Evolutionary conservation across 2,888 invertebrate species (phyloP), one percentile per base, ranked within the genome.

Genomic region (Vanessa cardui): DNA sequence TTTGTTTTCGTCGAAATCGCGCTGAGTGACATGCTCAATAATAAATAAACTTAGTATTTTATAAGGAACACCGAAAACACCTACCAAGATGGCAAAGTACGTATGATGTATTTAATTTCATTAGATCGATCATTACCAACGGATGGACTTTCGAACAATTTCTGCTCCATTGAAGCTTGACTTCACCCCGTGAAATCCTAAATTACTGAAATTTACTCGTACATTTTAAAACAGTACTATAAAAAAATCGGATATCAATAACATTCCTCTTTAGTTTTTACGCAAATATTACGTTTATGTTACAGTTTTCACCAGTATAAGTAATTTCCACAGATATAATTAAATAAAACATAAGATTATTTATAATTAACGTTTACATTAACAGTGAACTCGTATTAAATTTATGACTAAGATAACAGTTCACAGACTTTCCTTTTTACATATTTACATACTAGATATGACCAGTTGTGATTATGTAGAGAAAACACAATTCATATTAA

Each of bases 21-120:
- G 56, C 49, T 50, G 39, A 63, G 66, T 77, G 76, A 73, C 72
- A 87, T 87, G 87, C 74, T 80, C 68, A 82, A 73, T 83, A 75
- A 67, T 72, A 70, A 49, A 66, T 66, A 54, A 68, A 59, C 18
- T 56, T 18, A 8, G 18, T 56, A 39, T 18, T 39, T 20, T 56
- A 70, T 58, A 56, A 58, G 49, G 46, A 62, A 4, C 45, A n/a
- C 39, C 26, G 31, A 62, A 62, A 75, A 72, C 73, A 71, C 49
- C 62, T 45, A 70, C 71, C 81, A 89, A 86, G 80, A 91, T 91
- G 91, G 89, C 91, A 78, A 91, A 91, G 91, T 91, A 77, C 88
- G 90, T 88, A 52, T 47, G 39, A 52, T 64, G 45, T 62, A 49
- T 31, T 69, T 66, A 66, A 66, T 63, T 64, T 63, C 54, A 44